Base-by-base conservation (phyloP, 1,140 invertebrate species). In the Venturia canescens region DNA sequence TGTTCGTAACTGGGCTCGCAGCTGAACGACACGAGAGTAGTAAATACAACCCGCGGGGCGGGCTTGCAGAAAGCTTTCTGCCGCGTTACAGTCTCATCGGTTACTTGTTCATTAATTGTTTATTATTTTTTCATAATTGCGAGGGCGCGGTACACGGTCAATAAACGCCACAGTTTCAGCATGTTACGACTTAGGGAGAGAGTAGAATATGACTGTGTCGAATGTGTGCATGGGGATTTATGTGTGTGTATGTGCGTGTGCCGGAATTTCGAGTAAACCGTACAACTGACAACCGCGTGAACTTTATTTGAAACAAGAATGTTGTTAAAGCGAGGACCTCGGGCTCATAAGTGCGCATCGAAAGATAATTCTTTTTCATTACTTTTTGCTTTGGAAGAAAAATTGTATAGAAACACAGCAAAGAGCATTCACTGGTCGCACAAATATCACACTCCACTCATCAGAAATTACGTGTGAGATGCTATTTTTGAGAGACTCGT, bases 131-230 rank as follows among this genome's bases (percentile, higher is more conserved):
- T 4, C 23, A 63, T 63, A 15, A 60, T 60, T 26, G 23, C 70
- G 67, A 44, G 67, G 23, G 23, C 70, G 67, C 67, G 67, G 23
- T 74, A 34, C 78, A 76, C 48, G 53, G 29, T 63, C 72, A 60
- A 23, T 11, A 44, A 76, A 60, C 44, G 71, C n/a, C 48, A 76
- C 72, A 76, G 18, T 18, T 29, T 60, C 72, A 76, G 53, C 72
- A 76, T 75, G 31, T 53, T 48, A 66, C 69, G 74, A 81, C 75
- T 67, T 71, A 78, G 80, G 53, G 74, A 80, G 79, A 80, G 80
- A 77, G 74, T 78, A 80, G 82, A 63, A 80, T 79, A 83, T 78
- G 79, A 83, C 79, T 83, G 79, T 78, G 76, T 57, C 71, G 50
- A 80, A 80, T 78, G 23, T 13, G 60, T 26, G 60, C 23, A 23